phyloP scores from a whole-genome alignment of 2,113 vertebrate genomes.

The Girardinichthys multiradiatus region DNA sequence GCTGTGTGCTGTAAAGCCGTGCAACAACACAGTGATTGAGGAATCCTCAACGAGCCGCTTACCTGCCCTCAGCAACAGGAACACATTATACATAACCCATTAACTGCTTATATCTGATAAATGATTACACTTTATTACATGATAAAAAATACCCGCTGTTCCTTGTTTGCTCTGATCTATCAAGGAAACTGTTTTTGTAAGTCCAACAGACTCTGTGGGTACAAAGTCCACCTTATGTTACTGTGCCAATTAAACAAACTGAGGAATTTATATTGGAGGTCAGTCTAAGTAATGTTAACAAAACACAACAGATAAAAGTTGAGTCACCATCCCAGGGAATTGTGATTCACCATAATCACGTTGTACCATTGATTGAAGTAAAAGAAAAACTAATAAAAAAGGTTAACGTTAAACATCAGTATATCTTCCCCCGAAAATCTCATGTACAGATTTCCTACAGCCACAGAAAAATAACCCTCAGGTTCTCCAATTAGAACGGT shows the following conservation, averaged over 20 bases:
- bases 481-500: too few relatives aligned
- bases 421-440: neutral
- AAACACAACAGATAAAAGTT: neutral
- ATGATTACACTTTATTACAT: neutral
- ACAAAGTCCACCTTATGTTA: neutral
- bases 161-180: neutral
- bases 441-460: too few relatives aligned
- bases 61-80: neutral
- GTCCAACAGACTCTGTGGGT: neutral
- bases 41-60: constrained; percentile 12
- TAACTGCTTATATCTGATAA: neutral
- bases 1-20: neutral
- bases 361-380: neutral
- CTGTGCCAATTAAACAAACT: neutral
- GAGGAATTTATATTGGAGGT: neutral
- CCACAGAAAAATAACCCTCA: neutral
- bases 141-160: too few relatives aligned
- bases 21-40: constrained; percentile 1
- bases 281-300: neutral
- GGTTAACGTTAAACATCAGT: neutral
- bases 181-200: neutral
- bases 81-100: neutral
- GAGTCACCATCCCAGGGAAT: neutral
- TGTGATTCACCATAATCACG: neutral
- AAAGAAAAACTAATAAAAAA: neutral